Base-by-base conservation (phyloP, 2,797 vertebrate genomes). In the Agapornis canus region DNA sequence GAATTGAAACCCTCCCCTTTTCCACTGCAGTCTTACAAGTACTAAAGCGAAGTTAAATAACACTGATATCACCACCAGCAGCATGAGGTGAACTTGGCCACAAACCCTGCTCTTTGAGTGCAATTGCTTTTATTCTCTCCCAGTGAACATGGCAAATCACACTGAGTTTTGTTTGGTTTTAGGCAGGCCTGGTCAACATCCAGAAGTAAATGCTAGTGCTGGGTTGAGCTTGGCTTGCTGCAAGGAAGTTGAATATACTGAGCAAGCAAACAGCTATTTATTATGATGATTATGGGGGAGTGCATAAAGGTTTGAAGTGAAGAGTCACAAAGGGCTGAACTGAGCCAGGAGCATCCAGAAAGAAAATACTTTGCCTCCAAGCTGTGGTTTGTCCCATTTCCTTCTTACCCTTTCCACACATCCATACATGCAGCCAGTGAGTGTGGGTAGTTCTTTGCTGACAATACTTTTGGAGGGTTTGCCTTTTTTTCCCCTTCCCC, bases 21-120 rank as follows among this genome's bases (percentile, higher is more conserved):
- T 86, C 82, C 90, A 78, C 57, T 90, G 42, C 72, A 60, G 10
- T 82, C 76, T 89, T 60, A 29, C 57, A 89, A 94, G 19, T n/a
- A 52, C 59, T 87, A 32, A 88, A 92, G 65, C 1, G 1, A 84
- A 88, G 76, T 66, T 59, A 87, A 96, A 43, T 86, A 87, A 54
- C 0, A 0, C 65, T 94, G 92, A 91, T 92, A 86, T 94, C 92
- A 92, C 87, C 43, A 91, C 13, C 61, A 93, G 69, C 39, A 86
- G 31, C 92, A 76, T 70, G 92, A 96, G 89, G 84, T 87, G 95
- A 95, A 78, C 93, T 95, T 95, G 87, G 89, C 89, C 51, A 56
- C 84, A 76, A 23, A 68, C 47, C 23, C 51, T 42, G 37, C 39
- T 48, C 32, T 92, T 91, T 85, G 57, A 85, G 40, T 17, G 5